These are phyloP conservation scores for Aricia agestis DNA, from an alignment of 1,140 invertebrate species.

Conservation along the genomic window DNA sequence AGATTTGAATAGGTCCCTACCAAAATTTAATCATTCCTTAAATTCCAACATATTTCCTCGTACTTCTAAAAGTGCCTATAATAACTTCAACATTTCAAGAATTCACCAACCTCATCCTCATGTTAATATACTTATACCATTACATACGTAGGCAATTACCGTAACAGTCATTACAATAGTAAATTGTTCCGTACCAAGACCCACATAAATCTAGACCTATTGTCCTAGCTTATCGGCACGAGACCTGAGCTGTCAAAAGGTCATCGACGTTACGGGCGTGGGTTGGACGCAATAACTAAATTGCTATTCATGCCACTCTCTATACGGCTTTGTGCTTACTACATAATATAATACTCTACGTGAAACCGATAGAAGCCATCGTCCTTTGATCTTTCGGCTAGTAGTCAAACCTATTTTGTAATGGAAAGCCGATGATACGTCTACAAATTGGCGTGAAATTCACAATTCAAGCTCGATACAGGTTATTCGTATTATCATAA, in stretches of 20 bases:
- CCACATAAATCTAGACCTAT: conserved; percentile 9
- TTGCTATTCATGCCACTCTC: conserved; percentile 19
- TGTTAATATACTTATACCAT: too few relatives aligned
- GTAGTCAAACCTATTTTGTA: not conserved
- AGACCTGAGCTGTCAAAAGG: conserved; percentile 22
- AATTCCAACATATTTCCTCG: too few relatives aligned
- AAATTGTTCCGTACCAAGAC: not conserved
- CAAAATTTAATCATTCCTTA: too few relatives aligned
- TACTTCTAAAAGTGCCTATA: too few relatives aligned
- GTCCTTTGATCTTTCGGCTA: not conserved
- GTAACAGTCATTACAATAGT: not conserved
- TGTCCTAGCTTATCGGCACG: conserved; percentile 15
- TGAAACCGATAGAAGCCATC: not conserved
- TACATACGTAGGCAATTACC: conserved; percentile 8
- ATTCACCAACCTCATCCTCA: too few relatives aligned
- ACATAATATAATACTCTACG: not conserved
- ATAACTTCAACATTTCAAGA: too few relatives aligned
- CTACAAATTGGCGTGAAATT: too few relatives aligned
- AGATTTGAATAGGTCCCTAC: too few relatives aligned
- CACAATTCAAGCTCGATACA: too few relatives aligned
- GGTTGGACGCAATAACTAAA: conserved; percentile 16
- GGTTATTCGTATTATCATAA: too few relatives aligned
- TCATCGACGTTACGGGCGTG: conserved; percentile 18
- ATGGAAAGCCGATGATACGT: not conserved
- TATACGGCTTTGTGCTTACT: conserved; percentile 4